These are phyloP conservation scores for Diorhabda carinulata DNA, from an alignment of 1,140 invertebrate genomes.

Conservation along the genomic window DNA sequence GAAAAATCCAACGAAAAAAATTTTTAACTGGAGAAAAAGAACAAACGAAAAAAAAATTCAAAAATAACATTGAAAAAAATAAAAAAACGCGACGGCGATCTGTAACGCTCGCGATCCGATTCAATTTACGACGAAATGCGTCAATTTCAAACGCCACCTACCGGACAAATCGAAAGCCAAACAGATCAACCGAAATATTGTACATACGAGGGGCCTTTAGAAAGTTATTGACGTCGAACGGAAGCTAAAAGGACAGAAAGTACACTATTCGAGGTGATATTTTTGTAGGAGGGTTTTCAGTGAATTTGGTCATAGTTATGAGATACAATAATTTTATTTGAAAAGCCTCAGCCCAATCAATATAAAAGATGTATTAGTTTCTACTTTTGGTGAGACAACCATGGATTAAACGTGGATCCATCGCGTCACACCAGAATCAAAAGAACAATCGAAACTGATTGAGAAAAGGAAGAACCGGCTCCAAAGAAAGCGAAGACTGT, in stretches of 20 bases:
- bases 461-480: too few species aligned
- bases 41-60: background rate
- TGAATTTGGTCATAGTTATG: too few species aligned
- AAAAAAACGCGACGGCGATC: slow-evolving; percentile 11
- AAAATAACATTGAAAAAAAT: background rate
- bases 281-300: too few species aligned
- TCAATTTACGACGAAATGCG: background rate
- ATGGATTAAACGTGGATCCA: too few species aligned
- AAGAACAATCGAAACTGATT: too few species aligned
- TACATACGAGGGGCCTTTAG: background rate
- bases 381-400: too few species aligned
- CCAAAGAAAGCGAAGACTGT: too few species aligned
- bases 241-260: background rate
- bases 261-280: too few species aligned
- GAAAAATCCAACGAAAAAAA: slow-evolving; percentile 22
- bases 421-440: too few species aligned
- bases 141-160: slow-evolving; percentile 3
- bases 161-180: slow-evolving; percentile 16
- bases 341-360: too few species aligned
- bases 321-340: too few species aligned
- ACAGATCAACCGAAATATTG: slow-evolving; percentile 10
- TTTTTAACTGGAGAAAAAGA: slow-evolving; percentile 5
- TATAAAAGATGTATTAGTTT: too few species aligned
- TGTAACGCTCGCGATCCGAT: slow-evolving; percentile 11
- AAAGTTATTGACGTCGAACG: background rate